A percentile compares a stretch with the other conserved stretches of the same genome.
These are phyloP conservation scores for Cricetomys ansorgei DNA, from an alignment of 2,113 vertebrate genomes.

Conservation along the genomic window DNA sequence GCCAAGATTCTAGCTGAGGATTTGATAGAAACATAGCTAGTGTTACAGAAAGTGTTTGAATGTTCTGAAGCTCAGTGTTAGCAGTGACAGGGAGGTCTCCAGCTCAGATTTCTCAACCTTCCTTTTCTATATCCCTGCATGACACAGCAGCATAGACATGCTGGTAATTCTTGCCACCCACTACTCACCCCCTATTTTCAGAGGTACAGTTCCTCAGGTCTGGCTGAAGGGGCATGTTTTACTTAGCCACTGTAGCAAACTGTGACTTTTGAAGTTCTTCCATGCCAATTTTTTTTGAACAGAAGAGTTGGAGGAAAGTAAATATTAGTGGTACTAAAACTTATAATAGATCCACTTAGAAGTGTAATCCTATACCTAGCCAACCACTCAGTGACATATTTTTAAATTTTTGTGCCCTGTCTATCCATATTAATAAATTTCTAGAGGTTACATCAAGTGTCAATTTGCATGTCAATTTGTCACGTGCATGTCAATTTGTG, in stretches of 20 bases:
- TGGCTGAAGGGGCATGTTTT: background rate
- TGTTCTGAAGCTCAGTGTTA: background rate
- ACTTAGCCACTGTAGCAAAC: background rate
- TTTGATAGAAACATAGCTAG: background rate
- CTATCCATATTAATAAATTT: conserved; percentile 36
- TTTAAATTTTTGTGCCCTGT: background rate
- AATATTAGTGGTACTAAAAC: background rate
- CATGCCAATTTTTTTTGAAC: background rate
- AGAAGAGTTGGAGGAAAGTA: conserved; percentile 45
- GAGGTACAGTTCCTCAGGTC: background rate
- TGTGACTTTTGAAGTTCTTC: background rate
- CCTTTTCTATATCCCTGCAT: background rate
- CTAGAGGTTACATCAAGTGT: conserved; percentile 30
- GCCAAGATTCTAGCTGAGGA: background rate
- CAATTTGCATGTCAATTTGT: conserved; percentile 20
- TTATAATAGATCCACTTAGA: conserved; percentile 13
- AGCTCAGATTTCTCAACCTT: background rate
- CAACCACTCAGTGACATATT: background rate
- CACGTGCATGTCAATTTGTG: conserved; percentile 31
- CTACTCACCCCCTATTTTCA: background rate
- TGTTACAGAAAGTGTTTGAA: background rate
- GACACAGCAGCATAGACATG: background rate
- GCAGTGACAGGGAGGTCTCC: background rate
- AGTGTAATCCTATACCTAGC: background rate
- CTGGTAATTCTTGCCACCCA: conserved; percentile 23